Evolutionary conservation across 2,888 invertebrate genomes (phyloP).

Genomic region (Cerastis leucographa): DNA sequence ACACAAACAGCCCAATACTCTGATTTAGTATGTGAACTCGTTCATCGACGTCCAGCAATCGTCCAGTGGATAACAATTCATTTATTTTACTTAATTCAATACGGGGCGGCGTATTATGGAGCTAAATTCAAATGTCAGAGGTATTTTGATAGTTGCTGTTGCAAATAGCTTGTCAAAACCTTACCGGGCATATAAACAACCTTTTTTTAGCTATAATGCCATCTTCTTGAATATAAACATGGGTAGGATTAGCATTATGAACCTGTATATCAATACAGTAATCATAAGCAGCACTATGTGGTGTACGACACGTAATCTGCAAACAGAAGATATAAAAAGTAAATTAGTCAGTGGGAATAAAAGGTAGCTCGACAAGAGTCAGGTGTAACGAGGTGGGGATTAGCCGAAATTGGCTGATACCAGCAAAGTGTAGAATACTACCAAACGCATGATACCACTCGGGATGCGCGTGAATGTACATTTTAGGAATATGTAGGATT

Average conservation of each 20-base stretch:
- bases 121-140: neutral
- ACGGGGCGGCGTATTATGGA: neutral
- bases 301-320: slow-evolving; percentile 35
- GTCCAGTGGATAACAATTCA: neutral
- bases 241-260: slow-evolving; percentile 14
- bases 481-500: too few relatives aligned
- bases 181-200: neutral
- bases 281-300: slow-evolving; percentile 30
- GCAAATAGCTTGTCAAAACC: neutral
- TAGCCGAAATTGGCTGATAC: neutral
- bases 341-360: neutral
- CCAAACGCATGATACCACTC: neutral
- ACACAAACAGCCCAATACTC: neutral
- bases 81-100: neutral
- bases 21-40: neutral
- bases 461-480: neutral
- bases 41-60: neutral
- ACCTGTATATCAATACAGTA: slow-evolving; percentile 7
- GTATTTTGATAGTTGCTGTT: neutral
- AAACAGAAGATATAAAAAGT: neutral
- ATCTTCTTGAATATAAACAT: neutral
- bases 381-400: neutral
- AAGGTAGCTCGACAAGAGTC: neutral
- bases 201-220: slow-evolving; percentile 7
- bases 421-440: too few relatives aligned